phyloP scores from a whole-genome alignment of 2,113 vertebrate species.

The Xiphorhynchus elegans region DNA sequence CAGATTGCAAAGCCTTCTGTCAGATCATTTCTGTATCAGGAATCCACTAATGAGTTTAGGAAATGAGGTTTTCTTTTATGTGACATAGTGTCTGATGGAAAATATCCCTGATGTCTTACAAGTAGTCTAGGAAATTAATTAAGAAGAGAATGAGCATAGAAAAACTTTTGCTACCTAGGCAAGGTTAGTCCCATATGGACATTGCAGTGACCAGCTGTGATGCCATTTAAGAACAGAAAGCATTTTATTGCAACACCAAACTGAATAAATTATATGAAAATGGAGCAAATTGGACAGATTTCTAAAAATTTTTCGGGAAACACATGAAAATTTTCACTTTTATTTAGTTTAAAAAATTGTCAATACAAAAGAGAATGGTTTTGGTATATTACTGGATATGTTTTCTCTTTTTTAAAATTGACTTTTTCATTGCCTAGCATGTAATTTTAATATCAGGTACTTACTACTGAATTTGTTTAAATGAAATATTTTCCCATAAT shows the following conservation, averaged over 20 bases:
- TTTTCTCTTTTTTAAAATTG: background rate
- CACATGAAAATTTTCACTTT: background rate
- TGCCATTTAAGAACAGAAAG: background rate
- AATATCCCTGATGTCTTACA: background rate
- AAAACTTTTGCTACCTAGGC: background rate
- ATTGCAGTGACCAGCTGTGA: background rate
- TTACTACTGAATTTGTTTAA: background rate
- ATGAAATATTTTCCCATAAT: background rate
- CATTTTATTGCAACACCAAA: background rate
- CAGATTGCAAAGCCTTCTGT: background rate
- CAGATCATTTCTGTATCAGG: background rate
- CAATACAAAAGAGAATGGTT: background rate
- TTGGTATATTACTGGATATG: background rate
- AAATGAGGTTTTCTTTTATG: background rate
- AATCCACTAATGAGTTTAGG: background rate
- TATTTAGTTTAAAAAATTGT: background rate
- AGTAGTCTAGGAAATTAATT: background rate
- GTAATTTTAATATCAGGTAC: background rate
- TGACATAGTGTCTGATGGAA: background rate
- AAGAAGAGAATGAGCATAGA: background rate
- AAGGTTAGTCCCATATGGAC: background rate
- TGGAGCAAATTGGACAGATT: background rate
- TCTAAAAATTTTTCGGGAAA: background rate
- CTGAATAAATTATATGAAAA: background rate
- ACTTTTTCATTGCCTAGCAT: background rate